A percentile compares a stretch with the other conserved stretches of the same genome.
phyloP scores from a whole-genome alignment of 2,113 vertebrate species.

The Zootoca vivipara region DNA sequence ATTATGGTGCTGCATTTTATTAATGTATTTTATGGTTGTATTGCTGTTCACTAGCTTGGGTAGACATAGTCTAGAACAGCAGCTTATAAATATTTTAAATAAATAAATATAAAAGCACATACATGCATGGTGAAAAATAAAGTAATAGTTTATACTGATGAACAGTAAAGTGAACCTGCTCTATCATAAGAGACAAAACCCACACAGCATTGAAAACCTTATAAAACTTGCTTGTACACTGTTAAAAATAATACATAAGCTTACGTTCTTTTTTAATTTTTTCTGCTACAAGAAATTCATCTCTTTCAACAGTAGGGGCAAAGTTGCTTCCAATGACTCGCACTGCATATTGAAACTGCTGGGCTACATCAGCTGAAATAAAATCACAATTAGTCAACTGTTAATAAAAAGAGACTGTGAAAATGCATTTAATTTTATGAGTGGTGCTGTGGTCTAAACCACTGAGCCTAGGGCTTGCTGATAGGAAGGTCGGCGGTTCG shows the following conservation, averaged over 20 bases:
- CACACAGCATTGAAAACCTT: neutral
- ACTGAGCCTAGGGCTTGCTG: too few species aligned
- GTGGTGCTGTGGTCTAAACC: too few species aligned
- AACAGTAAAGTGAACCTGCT: neutral
- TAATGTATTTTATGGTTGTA: too few species aligned
- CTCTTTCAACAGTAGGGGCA: constrained; percentile 94
- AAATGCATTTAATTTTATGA: neutral
- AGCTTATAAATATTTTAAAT: too few species aligned
- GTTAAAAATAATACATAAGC: constrained; percentile 62
- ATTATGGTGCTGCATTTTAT: too few species aligned
- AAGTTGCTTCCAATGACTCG: constrained; percentile 99
- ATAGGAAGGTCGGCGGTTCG: too few species aligned
- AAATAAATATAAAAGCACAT: neutral
- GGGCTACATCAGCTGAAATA: constrained; percentile 90
- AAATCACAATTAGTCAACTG: neutral
- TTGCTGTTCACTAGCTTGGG: too few species aligned
- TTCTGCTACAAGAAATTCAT: constrained; percentile 96
- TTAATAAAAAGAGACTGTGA: neutral
- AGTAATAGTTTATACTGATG: neutral
- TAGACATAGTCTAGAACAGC: too few species aligned
- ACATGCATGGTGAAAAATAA: neutral
- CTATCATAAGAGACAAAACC: neutral
- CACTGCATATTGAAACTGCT: constrained; percentile 97
- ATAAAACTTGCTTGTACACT: neutral
- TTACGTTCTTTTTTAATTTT: constrained; percentile 98